These are phyloP conservation scores for Enchytraeus crypticus DNA, from an alignment of 2,888 invertebrate species.

Conservation along the genomic window DNA sequence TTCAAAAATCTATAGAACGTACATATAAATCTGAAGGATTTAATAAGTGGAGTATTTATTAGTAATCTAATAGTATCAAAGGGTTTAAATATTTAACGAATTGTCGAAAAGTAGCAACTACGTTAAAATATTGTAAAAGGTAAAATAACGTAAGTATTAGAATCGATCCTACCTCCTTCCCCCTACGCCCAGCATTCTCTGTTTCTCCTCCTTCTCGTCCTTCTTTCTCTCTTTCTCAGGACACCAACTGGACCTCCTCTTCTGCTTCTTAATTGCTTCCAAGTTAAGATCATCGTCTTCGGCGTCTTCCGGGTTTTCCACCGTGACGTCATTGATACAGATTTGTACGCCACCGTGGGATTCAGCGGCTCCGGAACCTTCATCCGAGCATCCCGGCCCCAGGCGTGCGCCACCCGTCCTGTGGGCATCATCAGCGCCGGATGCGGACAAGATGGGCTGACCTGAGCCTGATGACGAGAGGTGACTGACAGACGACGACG, in stretches of 20 bases:
- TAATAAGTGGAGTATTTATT: no score
- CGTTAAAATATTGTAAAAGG: no score
- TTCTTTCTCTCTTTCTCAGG: conserved; percentile 29
- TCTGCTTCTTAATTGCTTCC: conserved; percentile 18
- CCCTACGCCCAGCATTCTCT: conserved; percentile 22
- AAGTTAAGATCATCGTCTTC: conserved; percentile 19
- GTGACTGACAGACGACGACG: background rate
- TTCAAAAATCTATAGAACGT: no score
- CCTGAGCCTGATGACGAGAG: no score
- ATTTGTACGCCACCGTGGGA: conserved; percentile 28
- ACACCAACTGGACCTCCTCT: conserved; percentile 34
- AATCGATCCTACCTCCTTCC: conserved; percentile 23
- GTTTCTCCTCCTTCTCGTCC: conserved; percentile 28
- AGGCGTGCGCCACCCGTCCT: background rate
- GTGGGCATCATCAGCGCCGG: no score
- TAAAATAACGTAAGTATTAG: no score
- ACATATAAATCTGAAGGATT: no score
- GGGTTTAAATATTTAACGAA: no score
- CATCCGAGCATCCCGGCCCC: background rate
- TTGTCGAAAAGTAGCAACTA: no score
- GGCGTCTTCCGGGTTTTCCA: conserved; percentile 33
- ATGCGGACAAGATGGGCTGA: no score
- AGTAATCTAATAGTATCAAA: no score
- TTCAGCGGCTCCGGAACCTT: background rate
- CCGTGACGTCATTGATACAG: conserved; percentile 41